phyloP scores from a whole-genome alignment of 2,113 vertebrate genomes.

The Oreotrochilus melanogaster region DNA sequence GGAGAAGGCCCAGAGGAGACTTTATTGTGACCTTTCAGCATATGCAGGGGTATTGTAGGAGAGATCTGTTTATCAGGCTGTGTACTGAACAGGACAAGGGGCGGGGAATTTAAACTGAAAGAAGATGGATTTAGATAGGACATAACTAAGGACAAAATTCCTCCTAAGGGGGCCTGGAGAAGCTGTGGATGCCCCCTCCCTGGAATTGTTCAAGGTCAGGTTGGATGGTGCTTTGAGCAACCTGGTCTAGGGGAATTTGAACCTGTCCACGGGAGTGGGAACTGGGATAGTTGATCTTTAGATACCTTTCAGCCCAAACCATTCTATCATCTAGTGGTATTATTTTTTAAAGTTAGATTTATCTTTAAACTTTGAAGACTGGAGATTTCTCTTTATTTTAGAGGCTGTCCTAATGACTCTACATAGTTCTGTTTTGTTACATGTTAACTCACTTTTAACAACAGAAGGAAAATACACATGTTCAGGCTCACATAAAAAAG shows the following conservation, averaged over 20 bases:
- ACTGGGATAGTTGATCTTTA: not conserved
- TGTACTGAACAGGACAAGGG: no score
- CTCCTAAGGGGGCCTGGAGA: not conserved
- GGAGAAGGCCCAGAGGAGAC: not conserved
- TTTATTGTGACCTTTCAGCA: not conserved
- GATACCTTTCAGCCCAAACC: not conserved
- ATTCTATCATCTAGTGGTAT: not conserved
- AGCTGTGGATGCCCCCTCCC: not conserved
- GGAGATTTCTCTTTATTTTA: not conserved
- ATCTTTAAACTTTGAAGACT: not conserved
- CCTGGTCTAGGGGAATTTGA: not conserved
- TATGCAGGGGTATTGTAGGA: not conserved
- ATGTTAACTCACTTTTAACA: not conserved
- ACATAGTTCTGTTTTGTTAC: not conserved
- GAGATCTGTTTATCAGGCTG: accelerated
- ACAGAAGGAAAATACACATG: not conserved
- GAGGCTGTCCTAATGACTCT: not conserved
- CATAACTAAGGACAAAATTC: not conserved
- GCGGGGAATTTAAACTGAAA: not conserved
- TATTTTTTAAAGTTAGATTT: not conserved
- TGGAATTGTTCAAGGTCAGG: not conserved
- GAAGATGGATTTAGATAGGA: not conserved
- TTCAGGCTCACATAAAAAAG: not conserved
- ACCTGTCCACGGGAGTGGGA: not conserved
- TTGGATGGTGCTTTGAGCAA: not conserved